Conservation (phyloP, 2,888 invertebrate species). For the Lysandra coridon region DNA sequence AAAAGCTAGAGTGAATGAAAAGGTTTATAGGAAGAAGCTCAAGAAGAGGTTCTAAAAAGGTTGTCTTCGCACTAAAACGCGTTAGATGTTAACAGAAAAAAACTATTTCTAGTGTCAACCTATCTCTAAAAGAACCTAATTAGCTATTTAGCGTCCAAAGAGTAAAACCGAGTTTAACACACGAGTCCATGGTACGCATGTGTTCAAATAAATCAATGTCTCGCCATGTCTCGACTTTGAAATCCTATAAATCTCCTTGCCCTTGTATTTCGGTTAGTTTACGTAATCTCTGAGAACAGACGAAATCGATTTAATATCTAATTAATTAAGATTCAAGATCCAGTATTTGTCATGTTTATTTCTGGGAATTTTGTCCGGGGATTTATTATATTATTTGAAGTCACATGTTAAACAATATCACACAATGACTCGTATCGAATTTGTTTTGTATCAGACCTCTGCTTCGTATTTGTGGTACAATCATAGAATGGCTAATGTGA, state of each 20-base stretch:
- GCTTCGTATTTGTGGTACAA: not conserved
- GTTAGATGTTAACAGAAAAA: no score
- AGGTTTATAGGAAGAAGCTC: no score
- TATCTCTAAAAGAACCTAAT: not conserved
- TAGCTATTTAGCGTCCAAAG: not conserved
- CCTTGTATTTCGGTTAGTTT: conserved; percentile 17
- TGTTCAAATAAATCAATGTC: conserved; percentile 15
- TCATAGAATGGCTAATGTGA: not conserved
- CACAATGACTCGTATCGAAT: not conserved
- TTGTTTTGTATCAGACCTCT: not conserved
- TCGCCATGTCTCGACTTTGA: not conserved
- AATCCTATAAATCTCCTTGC: conserved; percentile 17
- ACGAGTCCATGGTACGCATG: not conserved
- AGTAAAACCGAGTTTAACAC: not conserved
- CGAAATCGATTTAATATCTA: not conserved
- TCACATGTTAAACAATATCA: not conserved
- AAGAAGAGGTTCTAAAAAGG: no score
- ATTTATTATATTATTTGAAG: not conserved
- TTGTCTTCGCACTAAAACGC: no score
- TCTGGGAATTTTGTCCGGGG: not conserved
- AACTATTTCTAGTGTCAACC: not conserved
- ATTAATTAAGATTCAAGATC: not conserved
- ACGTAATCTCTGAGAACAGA: conserved; percentile 15
- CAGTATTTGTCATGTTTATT: not conserved
- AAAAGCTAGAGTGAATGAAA: no score